Percentiles rank a stretch among this genome's conserved stretches.
Conservation (phyloP, 1,140 invertebrate genomes). For the Stenopsyche tienmushanensis region DNA sequence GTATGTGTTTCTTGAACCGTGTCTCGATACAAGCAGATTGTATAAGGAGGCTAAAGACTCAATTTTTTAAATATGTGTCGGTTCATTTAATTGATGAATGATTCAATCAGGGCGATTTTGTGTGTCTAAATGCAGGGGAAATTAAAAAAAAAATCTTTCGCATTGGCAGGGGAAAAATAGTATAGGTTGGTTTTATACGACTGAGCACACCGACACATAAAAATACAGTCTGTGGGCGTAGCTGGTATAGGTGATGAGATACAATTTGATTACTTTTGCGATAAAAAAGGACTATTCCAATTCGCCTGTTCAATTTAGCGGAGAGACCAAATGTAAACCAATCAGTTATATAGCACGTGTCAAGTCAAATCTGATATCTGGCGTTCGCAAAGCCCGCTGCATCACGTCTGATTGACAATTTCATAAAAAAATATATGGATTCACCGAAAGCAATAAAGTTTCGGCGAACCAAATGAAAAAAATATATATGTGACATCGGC, state of each 20-base stretch:
- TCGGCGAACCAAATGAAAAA: constrained; percentile 22
- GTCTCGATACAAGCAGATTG: too few relatives aligned
- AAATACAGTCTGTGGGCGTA: too few relatives aligned
- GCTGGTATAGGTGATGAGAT: neutral
- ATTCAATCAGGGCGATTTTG: too few relatives aligned
- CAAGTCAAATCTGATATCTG: constrained; percentile 28
- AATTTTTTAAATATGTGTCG: too few relatives aligned
- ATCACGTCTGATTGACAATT: constrained; percentile 28
- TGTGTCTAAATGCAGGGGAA: too few relatives aligned
- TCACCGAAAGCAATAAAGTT: constrained; percentile 30
- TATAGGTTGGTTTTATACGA: too few relatives aligned
- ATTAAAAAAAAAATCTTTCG: too few relatives aligned
- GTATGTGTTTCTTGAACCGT: too few relatives aligned
- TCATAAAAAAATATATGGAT: constrained; percentile 22
- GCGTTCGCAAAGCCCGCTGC: constrained; percentile 9
- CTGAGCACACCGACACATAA: too few relatives aligned
- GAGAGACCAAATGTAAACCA: constrained; percentile 23
- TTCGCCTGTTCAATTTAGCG: constrained; percentile 22
- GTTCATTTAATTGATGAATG: too few relatives aligned
- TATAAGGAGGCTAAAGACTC: too few relatives aligned
- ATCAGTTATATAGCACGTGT: constrained; percentile 26
- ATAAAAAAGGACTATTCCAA: constrained; percentile 21
- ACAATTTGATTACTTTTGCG: neutral
- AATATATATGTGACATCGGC: constrained; percentile 10
- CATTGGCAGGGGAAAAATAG: too few relatives aligned